phyloP scores from a whole-genome alignment of 2,797 vertebrate genomes.

The Emys orbicularis region DNA sequence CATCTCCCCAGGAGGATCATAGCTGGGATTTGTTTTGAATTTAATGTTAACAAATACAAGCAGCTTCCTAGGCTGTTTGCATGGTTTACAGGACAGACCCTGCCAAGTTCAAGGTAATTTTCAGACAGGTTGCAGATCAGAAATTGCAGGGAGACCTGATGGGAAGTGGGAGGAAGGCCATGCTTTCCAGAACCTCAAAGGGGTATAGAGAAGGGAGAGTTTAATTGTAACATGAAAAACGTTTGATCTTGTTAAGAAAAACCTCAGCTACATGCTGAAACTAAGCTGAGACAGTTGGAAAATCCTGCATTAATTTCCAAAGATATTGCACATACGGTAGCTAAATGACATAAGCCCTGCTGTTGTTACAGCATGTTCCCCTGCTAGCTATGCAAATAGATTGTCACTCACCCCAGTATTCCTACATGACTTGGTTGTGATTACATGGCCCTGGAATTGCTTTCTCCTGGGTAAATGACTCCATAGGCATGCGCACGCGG shows the following conservation, averaged over 20 bases:
- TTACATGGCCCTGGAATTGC: background rate
- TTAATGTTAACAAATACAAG: background rate
- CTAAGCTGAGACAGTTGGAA: fast-evolving
- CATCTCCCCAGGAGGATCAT: background rate
- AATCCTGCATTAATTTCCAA: background rate
- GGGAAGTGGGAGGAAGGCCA: fast-evolving
- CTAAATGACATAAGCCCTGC: fast-evolving
- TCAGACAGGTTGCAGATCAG: slow-evolving; percentile 21
- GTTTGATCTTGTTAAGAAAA: background rate
- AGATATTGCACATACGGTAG: fast-evolving
- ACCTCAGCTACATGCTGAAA: background rate
- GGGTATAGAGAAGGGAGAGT: background rate
- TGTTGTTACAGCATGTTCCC: background rate
- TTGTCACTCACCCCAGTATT: fast-evolving
- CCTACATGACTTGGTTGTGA: fast-evolving
- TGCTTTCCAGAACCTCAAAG: background rate
- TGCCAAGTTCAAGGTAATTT: background rate
- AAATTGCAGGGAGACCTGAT: background rate
- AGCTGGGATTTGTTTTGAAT: background rate
- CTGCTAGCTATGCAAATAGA: background rate
- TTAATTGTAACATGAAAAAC: background rate
- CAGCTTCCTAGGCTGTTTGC: background rate
- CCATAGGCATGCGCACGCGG: fast-evolving
- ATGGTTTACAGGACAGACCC: fast-evolving
- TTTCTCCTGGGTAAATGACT: background rate